These are phyloP conservation scores for Trogon surrucura DNA, from an alignment of 2,113 vertebrate genomes.

Conservation along the genomic window DNA sequence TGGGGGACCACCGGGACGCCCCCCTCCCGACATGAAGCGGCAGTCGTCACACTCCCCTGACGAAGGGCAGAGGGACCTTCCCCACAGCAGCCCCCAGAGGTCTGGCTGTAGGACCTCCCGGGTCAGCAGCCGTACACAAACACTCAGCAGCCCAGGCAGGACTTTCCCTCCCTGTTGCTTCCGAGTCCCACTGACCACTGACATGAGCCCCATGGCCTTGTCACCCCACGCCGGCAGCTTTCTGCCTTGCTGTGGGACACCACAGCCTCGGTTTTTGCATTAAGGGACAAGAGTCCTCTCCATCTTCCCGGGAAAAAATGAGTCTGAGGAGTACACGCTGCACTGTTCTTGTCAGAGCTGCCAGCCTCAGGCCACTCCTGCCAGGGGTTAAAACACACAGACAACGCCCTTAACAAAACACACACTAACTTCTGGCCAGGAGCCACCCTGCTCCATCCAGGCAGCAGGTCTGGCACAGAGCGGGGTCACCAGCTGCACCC, in stretches of 20 bases:
- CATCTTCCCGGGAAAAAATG: neutral
- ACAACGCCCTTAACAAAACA: neutral
- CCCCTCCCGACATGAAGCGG: rapidly evolving
- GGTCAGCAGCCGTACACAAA: neutral
- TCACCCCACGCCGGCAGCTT: neutral
- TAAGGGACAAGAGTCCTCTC: neutral
- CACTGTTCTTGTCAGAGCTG: neutral
- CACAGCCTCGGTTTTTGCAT: rapidly evolving
- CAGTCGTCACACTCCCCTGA: rapidly evolving
- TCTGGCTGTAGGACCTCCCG: rapidly evolving
- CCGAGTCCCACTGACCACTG: neutral
- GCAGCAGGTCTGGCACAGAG: neutral
- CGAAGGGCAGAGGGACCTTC: neutral
- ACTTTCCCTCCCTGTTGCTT: neutral
- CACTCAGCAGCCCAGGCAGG: neutral
- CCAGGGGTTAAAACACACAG: neutral
- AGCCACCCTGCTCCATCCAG: neutral
- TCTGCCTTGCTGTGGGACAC: rapidly evolving
- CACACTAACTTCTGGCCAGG: neutral
- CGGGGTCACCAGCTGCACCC: neutral
- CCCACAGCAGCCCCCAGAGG: neutral
- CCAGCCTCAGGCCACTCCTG: neutral
- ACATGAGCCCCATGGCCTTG: rapidly evolving
- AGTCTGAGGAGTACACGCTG: neutral
- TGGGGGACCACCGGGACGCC: rapidly evolving